Base-by-base conservation (phyloP, 1,140 invertebrate species). In the Forficula auricularia region DNA sequence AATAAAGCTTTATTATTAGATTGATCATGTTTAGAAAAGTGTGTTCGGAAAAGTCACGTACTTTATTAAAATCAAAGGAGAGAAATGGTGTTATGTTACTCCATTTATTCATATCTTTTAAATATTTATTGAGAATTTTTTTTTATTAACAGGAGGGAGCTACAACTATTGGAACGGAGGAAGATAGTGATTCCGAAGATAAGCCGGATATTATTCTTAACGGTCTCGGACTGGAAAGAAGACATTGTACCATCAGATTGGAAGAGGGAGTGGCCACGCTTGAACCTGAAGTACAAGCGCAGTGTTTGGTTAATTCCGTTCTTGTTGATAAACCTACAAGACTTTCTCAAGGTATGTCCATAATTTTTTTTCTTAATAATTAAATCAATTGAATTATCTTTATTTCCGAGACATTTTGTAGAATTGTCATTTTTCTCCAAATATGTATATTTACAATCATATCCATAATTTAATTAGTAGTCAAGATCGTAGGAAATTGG, bases 221-320 rank as follows among this genome's bases (percentile, higher is more conserved):
- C 46, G 84, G 84, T 34, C 69, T 71, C 15, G 85, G 81, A n/a
- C 77, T 90, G 47, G 71, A 85, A 47, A 61, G 75, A 4, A 75
- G 88, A 54, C 87, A 92, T 61, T 90, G 87, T 57, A 68, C 73
- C 14, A 79, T 92, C 43, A 70, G 76, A 19, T 62, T 90, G 10
- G 61, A 71, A 33, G 70, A 71, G 40, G 82, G 83, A 2, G 70
- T 75, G 1, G 85, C 85, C 9, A 85, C 75, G 4, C 62, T 92
- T 19, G 68, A 72, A 54, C 86, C 87, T 0, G 63, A 73, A 42
- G 68, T 70, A 7, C 59, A 64, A 45, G 70, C 83, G 3, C 71
- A 84, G 52, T 88, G 86, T 60, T 80, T 77, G 73, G 75, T 91
- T 19, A 90, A 92, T 66, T 84, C 78, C 2, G 71, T 75, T 30